Base-by-base conservation (phyloP, 2,888 invertebrate species). In the Aspidiotus destructor region DNA sequence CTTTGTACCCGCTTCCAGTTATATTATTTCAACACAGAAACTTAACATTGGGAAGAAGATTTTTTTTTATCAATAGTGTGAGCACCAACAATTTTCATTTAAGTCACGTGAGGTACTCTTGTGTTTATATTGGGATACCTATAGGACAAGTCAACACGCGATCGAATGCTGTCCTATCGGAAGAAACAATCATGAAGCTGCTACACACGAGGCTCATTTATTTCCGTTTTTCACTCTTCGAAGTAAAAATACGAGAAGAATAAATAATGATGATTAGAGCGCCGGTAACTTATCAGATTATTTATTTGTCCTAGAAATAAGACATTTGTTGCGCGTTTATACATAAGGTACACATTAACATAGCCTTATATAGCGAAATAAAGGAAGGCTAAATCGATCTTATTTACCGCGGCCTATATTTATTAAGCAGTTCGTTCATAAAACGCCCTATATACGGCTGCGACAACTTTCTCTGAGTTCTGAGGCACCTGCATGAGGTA, bases 341-440 rank as follows among this genome's bases (percentile, higher is more conserved):
- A 28, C 28, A 28, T 28, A 28, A 28, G 28, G 17, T 67, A 48
- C 52, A 48, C 67, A 67, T 67, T 67, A 67, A 60, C 67, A 67
- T 67, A 52, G 52, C 67, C 67, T 42, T 67, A 67, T 67, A 67
- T 67, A 67, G 67, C 52, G 57, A 67, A 67, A 67, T 58, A 42
- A 42, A 54, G 52, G 67, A 67, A 67, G 67, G 67, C 57, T 67
- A 41, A 44, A 60, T 67, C 52, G 60, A 57, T 67, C 67, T 58
- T 28, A 67, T 28, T 28, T 28, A 28, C 28, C 40, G 67, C 67
- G 67, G 67, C 67, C 67, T 67, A 67, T 67, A 67, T 67, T 65
- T 67, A 58, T 67, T 48, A 48, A 41, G 48, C 15, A 67, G 58
- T 67, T 67, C 52, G 67, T 58, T 60, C 44, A 67, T 58, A 58